Conservation (phyloP, 2,797 vertebrate genomes). For the Microctenopoma steveboyesi region DNA sequence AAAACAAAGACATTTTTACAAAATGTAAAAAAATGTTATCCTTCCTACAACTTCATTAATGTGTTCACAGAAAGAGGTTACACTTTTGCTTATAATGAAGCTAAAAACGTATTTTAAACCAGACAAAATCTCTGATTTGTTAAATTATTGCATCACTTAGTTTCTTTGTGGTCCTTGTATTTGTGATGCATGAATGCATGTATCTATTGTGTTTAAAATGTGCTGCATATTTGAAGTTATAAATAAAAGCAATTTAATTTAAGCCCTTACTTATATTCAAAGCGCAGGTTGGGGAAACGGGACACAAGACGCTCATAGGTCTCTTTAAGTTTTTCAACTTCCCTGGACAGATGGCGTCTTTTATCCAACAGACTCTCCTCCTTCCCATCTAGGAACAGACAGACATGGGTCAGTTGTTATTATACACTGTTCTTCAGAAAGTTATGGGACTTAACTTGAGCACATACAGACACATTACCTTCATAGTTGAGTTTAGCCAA, state of each 20-base stretch:
- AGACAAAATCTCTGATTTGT: not conserved
- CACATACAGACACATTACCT: slow-evolving; percentile 75
- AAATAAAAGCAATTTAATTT: not conserved
- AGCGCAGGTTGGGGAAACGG: slow-evolving; percentile 90
- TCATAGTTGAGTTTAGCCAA: slow-evolving; percentile 90
- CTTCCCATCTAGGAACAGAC: slow-evolving; percentile 83
- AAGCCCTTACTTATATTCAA: slow-evolving; percentile 90
- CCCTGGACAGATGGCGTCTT: slow-evolving; percentile 81
- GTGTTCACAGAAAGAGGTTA: not conserved
- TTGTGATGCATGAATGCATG: too few species aligned
- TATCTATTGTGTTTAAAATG: too few species aligned
- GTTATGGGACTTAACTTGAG: not conserved
- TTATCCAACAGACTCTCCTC: slow-evolving; percentile 86
- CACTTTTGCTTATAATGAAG: not conserved
- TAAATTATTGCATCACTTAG: too few species aligned
- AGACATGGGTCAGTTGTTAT: not conserved
- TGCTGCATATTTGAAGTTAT: not conserved
- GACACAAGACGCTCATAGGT: slow-evolving; percentile 86
- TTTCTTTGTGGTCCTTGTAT: not conserved
- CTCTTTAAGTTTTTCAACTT: slow-evolving; percentile 84
- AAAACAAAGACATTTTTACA: not conserved
- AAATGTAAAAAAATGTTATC: not conserved
- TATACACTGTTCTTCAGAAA: not conserved
- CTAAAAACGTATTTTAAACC: not conserved
- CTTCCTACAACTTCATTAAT: not conserved